phyloP scores from a whole-genome alignment of 2,797 vertebrate species.

The Coccyzus lansbergi region DNA sequence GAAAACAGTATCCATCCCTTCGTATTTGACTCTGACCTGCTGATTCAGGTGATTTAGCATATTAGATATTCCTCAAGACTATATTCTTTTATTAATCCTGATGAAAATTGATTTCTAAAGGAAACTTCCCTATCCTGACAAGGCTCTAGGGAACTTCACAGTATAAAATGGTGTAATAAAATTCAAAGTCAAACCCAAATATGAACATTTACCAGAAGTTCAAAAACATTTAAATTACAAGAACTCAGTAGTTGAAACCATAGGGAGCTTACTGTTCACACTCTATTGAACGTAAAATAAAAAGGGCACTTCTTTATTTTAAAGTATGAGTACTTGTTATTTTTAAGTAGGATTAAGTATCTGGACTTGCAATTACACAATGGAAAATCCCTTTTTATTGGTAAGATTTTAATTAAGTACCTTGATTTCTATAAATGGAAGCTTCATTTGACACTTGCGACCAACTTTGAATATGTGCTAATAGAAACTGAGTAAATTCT shows the following conservation, averaged over 20 bases:
- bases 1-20: background rate
- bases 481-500: slow-evolving; percentile 59
- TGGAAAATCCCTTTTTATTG: slow-evolving; percentile 62
- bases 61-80: background rate
- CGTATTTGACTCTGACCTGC: background rate
- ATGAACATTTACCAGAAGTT: slow-evolving; percentile 20
- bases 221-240: slow-evolving; percentile 40
- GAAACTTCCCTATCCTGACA: background rate
- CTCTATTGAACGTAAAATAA: slow-evolving; percentile 27
- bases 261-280: slow-evolving; percentile 31
- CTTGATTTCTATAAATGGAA: slow-evolving; percentile 57
- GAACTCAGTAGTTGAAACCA: slow-evolving; percentile 29
- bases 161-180: background rate
- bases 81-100: background rate
- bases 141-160: background rate
- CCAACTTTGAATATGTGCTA: slow-evolving; percentile 53
- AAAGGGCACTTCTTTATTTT: slow-evolving; percentile 35
- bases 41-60: background rate
- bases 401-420: slow-evolving; percentile 70
- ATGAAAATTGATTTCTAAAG: background rate
- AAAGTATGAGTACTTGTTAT: slow-evolving; percentile 40
- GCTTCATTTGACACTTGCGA: slow-evolving; percentile 66
- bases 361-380: slow-evolving; percentile 60
- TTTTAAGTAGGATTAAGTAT: slow-evolving; percentile 66
- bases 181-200: slow-evolving; percentile 28